Percentiles rank a stretch among this genome's conserved stretches.
phyloP scores from a whole-genome alignment of 2,888 invertebrate species.

The Sinotaia quadrata region DNA sequence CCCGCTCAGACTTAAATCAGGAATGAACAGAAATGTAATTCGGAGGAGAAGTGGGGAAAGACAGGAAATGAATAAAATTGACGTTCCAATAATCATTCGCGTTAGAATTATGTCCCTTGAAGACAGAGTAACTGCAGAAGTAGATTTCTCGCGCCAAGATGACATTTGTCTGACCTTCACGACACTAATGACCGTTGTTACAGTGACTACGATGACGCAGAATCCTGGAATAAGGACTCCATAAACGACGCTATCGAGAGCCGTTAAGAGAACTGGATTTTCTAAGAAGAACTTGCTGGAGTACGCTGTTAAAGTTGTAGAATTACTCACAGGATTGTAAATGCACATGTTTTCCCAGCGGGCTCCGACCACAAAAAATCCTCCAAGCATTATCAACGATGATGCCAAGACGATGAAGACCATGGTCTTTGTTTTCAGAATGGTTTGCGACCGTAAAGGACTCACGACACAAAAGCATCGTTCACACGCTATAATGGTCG shows the following conservation, averaged over 20 bases:
- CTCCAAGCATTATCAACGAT: background rate
- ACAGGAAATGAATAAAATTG: conserved; percentile 8
- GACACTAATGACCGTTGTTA: conserved; percentile 2
- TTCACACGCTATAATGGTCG: conserved; percentile 24
- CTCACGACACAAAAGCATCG: conserved; percentile 19
- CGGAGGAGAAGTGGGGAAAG: background rate
- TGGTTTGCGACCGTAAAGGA: conserved; percentile 10
- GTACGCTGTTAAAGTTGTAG: background rate
- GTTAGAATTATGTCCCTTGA: conserved; percentile 10
- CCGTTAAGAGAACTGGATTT: conserved; percentile 7
- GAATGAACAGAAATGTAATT: background rate
- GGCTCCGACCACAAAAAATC: conserved; percentile 1
- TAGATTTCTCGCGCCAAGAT: conserved; percentile 14
- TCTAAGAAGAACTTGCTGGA: conserved; percentile 15
- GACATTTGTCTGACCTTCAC: conserved; percentile 15
- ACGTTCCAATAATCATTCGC: conserved; percentile 15
- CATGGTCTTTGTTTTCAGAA: conserved; percentile 19
- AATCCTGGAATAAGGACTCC: background rate
- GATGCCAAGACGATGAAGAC: background rate
- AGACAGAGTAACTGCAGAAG: background rate
- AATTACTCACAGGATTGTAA: background rate
- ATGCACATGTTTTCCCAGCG: conserved; percentile 1
- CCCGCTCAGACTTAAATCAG: conserved; percentile 15
- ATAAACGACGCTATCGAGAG: background rate
- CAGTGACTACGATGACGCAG: conserved; percentile 6